Evolutionary conservation across 2,113 vertebrate genomes (phyloP).

Genomic region (Setophaga petechia): DNA sequence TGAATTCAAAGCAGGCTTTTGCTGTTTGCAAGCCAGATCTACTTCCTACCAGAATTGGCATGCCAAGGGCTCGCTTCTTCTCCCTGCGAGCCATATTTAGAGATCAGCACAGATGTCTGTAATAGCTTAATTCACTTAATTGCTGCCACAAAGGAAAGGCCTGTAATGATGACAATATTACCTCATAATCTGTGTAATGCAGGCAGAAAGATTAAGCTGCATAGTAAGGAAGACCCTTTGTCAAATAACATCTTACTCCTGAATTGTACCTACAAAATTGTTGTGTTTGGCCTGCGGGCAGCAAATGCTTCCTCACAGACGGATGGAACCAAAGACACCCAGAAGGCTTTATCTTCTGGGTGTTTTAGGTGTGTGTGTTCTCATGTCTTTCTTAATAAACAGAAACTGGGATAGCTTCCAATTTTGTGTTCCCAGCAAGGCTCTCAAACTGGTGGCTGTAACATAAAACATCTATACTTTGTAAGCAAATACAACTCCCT

Average conservation of each 20-base stretch:
- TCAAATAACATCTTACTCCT: background rate
- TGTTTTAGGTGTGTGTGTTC: background rate
- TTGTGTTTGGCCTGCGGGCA: background rate
- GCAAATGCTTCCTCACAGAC: background rate
- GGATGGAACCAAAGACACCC: background rate
- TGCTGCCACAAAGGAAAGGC: constrained; percentile 5
- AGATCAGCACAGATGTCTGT: constrained; percentile 28
- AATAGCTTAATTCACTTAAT: constrained; percentile 32
- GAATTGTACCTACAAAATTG: background rate
- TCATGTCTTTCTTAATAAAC: background rate
- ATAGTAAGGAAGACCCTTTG: background rate
- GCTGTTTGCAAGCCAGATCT: background rate
- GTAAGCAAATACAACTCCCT: background rate
- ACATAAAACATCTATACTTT: background rate
- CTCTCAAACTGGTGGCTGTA: background rate
- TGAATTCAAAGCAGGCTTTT: background rate
- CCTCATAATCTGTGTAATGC: background rate
- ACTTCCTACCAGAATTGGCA: background rate
- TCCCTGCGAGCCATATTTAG: background rate
- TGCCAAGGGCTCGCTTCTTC: background rate
- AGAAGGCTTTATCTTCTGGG: background rate
- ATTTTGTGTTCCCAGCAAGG: background rate
- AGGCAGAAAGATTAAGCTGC: background rate
- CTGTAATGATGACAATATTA: background rate
- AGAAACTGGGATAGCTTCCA: background rate